Evolutionary conservation across 2,797 vertebrate genomes (phyloP).

Genomic region (Carcharodon carcharias): DNA sequence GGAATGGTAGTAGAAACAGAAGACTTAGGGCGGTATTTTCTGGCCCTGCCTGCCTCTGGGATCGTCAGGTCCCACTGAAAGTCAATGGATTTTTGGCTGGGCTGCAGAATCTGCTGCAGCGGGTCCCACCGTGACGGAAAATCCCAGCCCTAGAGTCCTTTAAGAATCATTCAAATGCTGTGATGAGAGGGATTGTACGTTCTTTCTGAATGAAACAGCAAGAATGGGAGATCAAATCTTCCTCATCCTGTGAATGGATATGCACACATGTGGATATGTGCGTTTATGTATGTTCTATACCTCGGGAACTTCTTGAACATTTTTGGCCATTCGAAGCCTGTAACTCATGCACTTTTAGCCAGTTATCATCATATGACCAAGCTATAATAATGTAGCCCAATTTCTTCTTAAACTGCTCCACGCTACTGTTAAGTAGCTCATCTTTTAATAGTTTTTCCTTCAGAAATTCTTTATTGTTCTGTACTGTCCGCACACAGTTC

Average conservation of each 20-base stretch:
- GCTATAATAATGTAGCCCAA: not conserved
- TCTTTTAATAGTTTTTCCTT: not conserved
- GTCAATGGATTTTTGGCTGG: no score
- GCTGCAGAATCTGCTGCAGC: no score
- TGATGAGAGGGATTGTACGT: not conserved
- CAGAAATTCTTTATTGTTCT: not conserved
- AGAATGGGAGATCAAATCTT: not conserved
- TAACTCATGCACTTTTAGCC: not conserved
- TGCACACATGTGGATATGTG: not conserved
- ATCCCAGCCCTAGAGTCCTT: not conserved
- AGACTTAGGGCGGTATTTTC: no score
- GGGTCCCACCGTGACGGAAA: no score
- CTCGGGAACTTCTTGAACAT: not conserved
- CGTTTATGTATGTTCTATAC: not conserved
- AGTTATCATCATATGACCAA: not conserved
- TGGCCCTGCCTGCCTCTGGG: no score
- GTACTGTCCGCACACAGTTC: not conserved
- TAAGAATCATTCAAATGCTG: not conserved
- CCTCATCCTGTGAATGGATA: not conserved
- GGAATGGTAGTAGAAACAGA: not conserved
- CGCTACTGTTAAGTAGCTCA: not conserved
- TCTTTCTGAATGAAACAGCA: not conserved
- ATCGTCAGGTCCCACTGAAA: no score
- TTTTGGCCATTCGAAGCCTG: not conserved
- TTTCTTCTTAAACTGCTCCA: not conserved